Base-by-base conservation (phyloP, 2,113 vertebrate genomes). In the Panurus biarmicus region DNA sequence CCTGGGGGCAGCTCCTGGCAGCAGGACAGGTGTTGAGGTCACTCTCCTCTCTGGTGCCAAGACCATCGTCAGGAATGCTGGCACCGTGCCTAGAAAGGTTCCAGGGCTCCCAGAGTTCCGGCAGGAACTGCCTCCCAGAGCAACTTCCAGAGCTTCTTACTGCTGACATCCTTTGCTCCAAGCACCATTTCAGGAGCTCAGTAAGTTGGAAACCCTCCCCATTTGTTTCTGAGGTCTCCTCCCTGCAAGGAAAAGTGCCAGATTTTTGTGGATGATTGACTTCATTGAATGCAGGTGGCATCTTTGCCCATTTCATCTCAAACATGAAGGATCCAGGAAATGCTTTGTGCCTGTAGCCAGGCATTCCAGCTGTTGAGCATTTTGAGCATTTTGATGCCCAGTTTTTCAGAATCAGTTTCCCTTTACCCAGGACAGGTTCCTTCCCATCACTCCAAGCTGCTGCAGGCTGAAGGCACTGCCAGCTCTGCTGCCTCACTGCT, bases 231-330 rank as follows among this genome's bases (percentile, higher is more conserved):
- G 35, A 66, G 60, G 9, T 23, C 38, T 81, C n/a, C 70, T 69
- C 44, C 38, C 25, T 11, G 20, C 80, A 23, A 45, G 18, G 40
- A 40, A 23, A 70, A 61, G 7, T 8, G 48, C 24, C 16, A 23
- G 4, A 15, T 48, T 60, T 7, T 13, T 38, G 21, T 24, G 44
- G 57, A 3, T 35, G 12, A 35, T 21, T 0, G 0, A 44, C 5
- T 58, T 18, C 7, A 4, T 1, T 12, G 83, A 54, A 33, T 9
- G 17, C 45, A 18, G 23, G 72, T 44, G 81, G 47, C 42, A 40
- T 4, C 56, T 87, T 36, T 40, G 51, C 26, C 61, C 17, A 0
- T 48, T 85, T 76, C 12, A 45, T 25, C 36, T 35, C 91, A 45
- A 48, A 15, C 10, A 4, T 0, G 40, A 62, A 14, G 22, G 17